Evolutionary conservation across 2,113 vertebrate species (phyloP).

Genomic region (Miniopterus natalensis): DNA sequence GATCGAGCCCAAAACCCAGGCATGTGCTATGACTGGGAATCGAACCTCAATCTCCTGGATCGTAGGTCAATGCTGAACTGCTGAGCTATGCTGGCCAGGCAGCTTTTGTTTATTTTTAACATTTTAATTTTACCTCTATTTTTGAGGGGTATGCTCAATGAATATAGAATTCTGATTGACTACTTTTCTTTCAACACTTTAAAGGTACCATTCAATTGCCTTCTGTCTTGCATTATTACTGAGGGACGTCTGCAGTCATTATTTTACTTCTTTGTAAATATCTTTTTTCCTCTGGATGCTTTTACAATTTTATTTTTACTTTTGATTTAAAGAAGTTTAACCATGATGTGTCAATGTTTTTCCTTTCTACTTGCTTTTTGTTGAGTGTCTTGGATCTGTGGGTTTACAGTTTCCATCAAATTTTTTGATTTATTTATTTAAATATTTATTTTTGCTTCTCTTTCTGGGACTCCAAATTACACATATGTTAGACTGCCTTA

Average conservation of each 20-base stretch:
- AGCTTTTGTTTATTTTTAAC: not conserved
- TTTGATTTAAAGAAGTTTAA: not conserved
- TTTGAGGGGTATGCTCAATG: not conserved
- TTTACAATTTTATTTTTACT: not conserved
- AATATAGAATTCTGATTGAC: constrained; percentile 3
- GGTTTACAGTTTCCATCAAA: not conserved
- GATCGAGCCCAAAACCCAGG: too few relatives aligned
- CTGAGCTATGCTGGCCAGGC: too few relatives aligned
- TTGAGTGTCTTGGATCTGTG: not conserved
- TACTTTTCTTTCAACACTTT: not conserved
- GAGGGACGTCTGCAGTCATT: not conserved
- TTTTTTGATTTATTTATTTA: not conserved
- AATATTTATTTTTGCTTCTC: not conserved
- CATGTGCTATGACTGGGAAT: too few relatives aligned
- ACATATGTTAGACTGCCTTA: not conserved
- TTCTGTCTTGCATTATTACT: not conserved
- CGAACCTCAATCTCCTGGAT: too few relatives aligned
- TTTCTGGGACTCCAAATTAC: not conserved
- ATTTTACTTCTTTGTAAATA: not conserved
- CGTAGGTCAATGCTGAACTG: too few relatives aligned
- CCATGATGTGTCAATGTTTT: not conserved
- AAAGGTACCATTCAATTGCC: not conserved
- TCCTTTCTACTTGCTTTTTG: not conserved
- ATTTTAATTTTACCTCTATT: constrained; percentile 40
- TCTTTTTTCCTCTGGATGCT: not conserved